A percentile compares a stretch with the other conserved stretches of the same genome.
Evolutionary conservation across 2,797 vertebrate species (phyloP).

Genomic region (Pangasius djambal): DNA sequence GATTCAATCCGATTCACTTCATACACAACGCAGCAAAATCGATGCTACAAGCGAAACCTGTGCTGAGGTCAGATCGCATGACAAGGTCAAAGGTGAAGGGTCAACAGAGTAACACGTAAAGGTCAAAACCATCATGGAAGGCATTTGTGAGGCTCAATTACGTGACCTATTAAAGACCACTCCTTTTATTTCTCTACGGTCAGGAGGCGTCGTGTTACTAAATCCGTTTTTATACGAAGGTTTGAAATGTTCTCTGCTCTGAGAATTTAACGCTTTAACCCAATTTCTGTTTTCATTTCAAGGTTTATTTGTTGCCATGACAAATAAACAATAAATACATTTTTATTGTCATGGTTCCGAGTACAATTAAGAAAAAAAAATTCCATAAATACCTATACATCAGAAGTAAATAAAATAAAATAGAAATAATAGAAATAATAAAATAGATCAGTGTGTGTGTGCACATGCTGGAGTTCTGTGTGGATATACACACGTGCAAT

Average conservation of each 20-base stretch:
- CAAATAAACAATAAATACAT: not conserved
- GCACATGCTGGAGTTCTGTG: too few relatives aligned
- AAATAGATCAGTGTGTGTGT: too few relatives aligned
- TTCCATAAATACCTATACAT: too few relatives aligned
- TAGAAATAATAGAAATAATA: too few relatives aligned
- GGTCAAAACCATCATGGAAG: slow-evolving; percentile 75
- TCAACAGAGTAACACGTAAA: slow-evolving; percentile 74
- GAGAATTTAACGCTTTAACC: not conserved
- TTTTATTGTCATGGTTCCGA: not conserved
- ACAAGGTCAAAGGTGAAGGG: slow-evolving; percentile 78
- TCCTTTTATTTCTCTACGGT: slow-evolving; percentile 25
- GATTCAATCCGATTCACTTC: slow-evolving; percentile 36
- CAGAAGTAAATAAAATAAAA: too few relatives aligned
- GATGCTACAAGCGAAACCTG: slow-evolving; percentile 69
- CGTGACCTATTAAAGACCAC: slow-evolving; percentile 64
- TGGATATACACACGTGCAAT: too few relatives aligned
- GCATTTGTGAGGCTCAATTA: slow-evolving; percentile 66
- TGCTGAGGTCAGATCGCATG: slow-evolving; percentile 59
- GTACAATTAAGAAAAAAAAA: too few relatives aligned
- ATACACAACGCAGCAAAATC: slow-evolving; percentile 63
- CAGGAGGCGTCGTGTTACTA: not conserved
- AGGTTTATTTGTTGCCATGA: not conserved
- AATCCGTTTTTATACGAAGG: not conserved
- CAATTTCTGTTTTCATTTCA: not conserved
- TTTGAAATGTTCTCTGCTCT: not conserved